Base-by-base conservation (phyloP, 2,888 invertebrate genomes). In the Eristalis arbustorum region DNA sequence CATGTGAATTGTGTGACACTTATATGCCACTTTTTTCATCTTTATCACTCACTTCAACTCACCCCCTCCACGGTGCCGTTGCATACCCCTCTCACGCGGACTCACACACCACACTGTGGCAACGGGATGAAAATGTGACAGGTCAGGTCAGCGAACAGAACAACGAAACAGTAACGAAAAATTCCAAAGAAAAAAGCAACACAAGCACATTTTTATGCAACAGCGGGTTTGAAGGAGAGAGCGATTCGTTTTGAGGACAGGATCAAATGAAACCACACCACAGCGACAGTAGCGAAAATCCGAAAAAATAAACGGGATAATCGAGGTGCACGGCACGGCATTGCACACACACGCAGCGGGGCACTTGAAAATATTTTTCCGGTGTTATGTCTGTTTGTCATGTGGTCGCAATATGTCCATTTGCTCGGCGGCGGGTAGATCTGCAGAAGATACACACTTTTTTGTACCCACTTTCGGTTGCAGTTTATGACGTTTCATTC, bases 341-440 rank as follows among this genome's bases (percentile, higher is more conserved):
- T 57, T 6, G 6, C 31, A 8, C 31, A 31, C 8, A 31, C 31
- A 10, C 31, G 6, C 31, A 31, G 72, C 68, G 63, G 59, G 66
- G 64, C 79, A 83, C 85, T 87, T 87, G 83, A 75, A 83, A 87
- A 87, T 73, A 87, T 83, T 83, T 83, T 87, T 75, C 87, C 87
- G 83, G 87, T 87, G 83, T 83, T 78, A 78, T 73, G 90, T 91
- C 91, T 90, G 91, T 81, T 88, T 80, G 71, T 91, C 91, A 91
- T 90, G 91, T 91, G 91, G 91, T 90, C 88, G 90, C 91, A 91
- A 91, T 90, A 89, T 91, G 91, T 91, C 89, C 88, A 81, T 87
- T 87, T 87, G 74, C 75, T 83, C 74, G 74, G 77, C 74, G 74
- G 77, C 82, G 77, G 85, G 73, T 82, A 82, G 73, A 85, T 74